Evolutionary conservation across 2,797 vertebrate genomes (phyloP).

Genomic region (Rallus crepitans): DNA sequence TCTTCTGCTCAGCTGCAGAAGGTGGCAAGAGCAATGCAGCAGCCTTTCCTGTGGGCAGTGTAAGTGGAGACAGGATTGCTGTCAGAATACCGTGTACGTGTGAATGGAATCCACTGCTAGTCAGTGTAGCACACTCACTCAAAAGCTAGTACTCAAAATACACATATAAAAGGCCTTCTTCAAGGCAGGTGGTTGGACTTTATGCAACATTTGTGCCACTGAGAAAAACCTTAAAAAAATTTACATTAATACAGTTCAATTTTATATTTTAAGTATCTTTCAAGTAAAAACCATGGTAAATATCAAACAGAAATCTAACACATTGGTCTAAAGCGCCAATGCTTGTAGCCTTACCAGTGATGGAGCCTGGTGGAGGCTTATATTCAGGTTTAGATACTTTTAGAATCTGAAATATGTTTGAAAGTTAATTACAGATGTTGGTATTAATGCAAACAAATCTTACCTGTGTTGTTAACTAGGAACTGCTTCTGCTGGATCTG

Average conservation of each 20-base stretch:
- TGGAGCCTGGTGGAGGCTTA: background rate
- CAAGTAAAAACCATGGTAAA: background rate
- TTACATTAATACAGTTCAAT: background rate
- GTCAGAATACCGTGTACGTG: background rate
- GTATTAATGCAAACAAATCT: background rate
- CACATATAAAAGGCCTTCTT: background rate
- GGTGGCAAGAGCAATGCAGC: background rate
- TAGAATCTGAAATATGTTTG: background rate
- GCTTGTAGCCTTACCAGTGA: background rate
- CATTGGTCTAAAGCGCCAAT: background rate
- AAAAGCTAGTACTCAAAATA: background rate
- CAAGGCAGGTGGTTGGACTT: background rate
- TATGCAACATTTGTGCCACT: background rate
- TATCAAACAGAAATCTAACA: background rate
- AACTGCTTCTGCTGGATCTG: too few relatives aligned
- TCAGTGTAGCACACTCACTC: background rate
- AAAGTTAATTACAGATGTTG: background rate
- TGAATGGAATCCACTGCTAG: slow-evolving; percentile 6
- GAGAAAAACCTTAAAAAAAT: background rate
- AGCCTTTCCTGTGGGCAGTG: background rate
- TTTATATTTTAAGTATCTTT: background rate
- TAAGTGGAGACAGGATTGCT: background rate
- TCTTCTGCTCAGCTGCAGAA: background rate
- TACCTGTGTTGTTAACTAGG: background rate
- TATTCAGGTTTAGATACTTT: background rate